Percentiles rank a stretch among this genome's conserved stretches.
Conservation (phyloP, 2,113 vertebrate genomes). For the Elephas maximus region DNA sequence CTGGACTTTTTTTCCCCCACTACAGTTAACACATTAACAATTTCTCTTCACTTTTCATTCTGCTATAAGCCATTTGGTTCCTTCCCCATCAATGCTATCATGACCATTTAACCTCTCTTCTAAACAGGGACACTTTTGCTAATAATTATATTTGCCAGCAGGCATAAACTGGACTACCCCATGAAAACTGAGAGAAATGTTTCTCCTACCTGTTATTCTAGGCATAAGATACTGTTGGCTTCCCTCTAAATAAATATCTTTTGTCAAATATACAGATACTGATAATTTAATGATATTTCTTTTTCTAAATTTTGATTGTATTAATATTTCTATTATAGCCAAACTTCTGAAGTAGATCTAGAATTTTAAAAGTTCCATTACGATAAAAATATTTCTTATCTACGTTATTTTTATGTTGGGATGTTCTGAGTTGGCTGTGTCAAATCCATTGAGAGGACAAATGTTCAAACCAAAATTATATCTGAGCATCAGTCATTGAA, state of each 20-base stretch:
- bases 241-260: background rate
- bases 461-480: constrained; percentile 25
- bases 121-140: background rate
- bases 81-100: background rate
- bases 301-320: background rate
- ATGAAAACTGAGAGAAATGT: background rate
- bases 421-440: background rate
- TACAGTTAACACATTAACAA: rapidly evolving
- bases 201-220: background rate
- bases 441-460: background rate
- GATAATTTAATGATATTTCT: background rate
- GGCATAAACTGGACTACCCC: background rate
- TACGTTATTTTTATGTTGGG: background rate
- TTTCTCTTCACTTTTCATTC: background rate
- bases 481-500: background rate
- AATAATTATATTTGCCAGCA: background rate
- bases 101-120: background rate
- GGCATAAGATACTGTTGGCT: background rate
- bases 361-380: background rate
- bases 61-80: background rate
- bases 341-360: background rate
- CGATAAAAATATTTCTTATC: background rate
- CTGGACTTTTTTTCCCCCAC: background rate
- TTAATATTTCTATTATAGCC: background rate
- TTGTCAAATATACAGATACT: background rate